phyloP scores from a whole-genome alignment of 2,888 invertebrate genomes.

The Xiphydria camelus region DNA sequence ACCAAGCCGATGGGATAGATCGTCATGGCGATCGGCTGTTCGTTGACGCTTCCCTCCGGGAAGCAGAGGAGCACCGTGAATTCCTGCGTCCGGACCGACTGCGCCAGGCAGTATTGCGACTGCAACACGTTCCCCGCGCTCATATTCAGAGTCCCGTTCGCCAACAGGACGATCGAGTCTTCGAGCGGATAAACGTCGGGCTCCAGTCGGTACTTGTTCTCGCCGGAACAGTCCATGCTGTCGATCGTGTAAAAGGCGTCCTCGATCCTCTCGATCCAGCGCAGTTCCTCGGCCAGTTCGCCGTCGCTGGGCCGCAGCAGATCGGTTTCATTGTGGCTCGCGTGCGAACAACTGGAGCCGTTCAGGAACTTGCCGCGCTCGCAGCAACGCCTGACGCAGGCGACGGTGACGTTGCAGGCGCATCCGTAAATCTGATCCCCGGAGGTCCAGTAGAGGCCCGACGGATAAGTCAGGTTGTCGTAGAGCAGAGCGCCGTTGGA shows the following conservation, averaged over 20 bases:
- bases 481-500: slow-evolving; percentile 8
- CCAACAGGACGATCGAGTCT: slow-evolving; percentile 24
- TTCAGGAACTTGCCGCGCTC: slow-evolving; percentile 18
- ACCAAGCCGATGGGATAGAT: slow-evolving; percentile 61
- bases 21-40: not conserved
- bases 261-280: slow-evolving; percentile 9
- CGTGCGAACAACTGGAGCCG: slow-evolving; percentile 7
- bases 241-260: slow-evolving; percentile 18
- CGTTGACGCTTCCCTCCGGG: not conserved
- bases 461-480: slow-evolving; percentile 9
- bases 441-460: slow-evolving; percentile 12
- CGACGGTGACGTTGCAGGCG: slow-evolving; percentile 12
- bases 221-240: slow-evolving; percentile 12
- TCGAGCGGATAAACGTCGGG: slow-evolving; percentile 14
- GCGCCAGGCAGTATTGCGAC: slow-evolving; percentile 23
- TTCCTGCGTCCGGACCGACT: slow-evolving; percentile 8
- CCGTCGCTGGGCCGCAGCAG: slow-evolving; percentile 2
- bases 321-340: slow-evolving; percentile 5
- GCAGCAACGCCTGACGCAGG: slow-evolving; percentile 31
- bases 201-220: slow-evolving; percentile 19
- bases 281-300: slow-evolving; percentile 18
- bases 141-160: slow-evolving; percentile 17
- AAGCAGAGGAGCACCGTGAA: slow-evolving; percentile 18
- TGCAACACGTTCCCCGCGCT: not conserved
- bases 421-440: slow-evolving; percentile 16